phyloP scores from a whole-genome alignment of 2,113 vertebrate genomes.

The Saguinus imperator region DNA sequence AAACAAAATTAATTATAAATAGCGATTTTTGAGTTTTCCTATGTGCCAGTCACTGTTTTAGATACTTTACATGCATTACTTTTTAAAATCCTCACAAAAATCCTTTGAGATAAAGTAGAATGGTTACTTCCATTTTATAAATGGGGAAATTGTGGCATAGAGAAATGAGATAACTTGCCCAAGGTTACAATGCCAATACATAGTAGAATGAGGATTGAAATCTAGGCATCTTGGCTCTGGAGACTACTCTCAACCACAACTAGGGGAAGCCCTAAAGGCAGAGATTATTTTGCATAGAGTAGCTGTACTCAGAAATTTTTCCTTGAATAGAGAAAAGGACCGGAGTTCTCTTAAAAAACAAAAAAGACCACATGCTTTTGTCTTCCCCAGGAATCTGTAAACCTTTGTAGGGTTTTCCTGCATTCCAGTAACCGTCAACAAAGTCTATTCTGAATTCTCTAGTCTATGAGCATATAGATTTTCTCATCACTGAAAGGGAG shows the following conservation, averaged over 20 bases:
- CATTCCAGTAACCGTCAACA: neutral
- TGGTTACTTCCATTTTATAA: neutral
- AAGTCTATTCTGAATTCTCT: neutral
- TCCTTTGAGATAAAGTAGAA: neutral
- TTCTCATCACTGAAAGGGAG: neutral
- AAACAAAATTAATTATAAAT: constrained; percentile 12
- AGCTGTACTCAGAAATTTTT: neutral
- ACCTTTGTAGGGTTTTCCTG: neutral
- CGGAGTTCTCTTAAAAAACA: neutral
- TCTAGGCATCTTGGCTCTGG: neutral
- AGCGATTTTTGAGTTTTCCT: neutral
- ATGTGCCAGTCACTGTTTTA: neutral
- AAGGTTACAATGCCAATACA: neutral
- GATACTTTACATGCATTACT: neutral
- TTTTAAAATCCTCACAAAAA: neutral
- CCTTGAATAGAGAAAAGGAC: neutral
- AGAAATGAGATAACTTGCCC: neutral
- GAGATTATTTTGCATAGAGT: constrained; percentile 25
- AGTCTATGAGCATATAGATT: neutral
- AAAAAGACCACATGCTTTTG: neutral
- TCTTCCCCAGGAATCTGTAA: neutral
- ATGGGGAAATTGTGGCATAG: neutral
- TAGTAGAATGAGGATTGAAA: neutral
- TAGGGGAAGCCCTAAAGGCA: neutral
- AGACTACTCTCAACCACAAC: neutral